Base-by-base conservation (phyloP, 1,140 invertebrate genomes). In the Idris sp. region DNA sequence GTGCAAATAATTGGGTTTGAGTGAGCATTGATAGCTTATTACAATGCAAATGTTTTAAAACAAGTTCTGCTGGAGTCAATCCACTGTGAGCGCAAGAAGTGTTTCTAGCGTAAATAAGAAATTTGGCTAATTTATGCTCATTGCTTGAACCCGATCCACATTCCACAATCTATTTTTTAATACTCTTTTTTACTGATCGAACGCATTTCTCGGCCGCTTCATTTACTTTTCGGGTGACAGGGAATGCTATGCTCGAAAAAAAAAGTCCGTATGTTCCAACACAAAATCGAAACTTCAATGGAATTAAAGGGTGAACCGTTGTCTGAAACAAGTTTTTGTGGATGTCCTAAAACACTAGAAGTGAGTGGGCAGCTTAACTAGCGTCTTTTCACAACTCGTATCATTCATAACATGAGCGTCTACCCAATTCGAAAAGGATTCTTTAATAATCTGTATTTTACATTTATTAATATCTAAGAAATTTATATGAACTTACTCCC, bases 141-240 rank as follows among this genome's bases (percentile, higher is more conserved):
- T 49, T 15, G 10, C 44, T 62, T 0, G 18, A 48, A 30, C 26
- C 26, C 1, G 5, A 7, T 43, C 26, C 53, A 35, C 48, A 64
- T 26, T 64, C 36, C 11, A 64, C 10, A 10, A 51, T 22, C 1
- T 35, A 19, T 19, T 51, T 64, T 13, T 33, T 64, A 5, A 64
- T n/a, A 26, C 35, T 51, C 0, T 19, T 10, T 30, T 64, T 64
- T 4, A 64, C 53, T 4, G 31, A 51, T 26, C 51, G 44, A 1
- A 64, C 59, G 2, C n/a, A 43, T 11, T 31, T 51, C 22, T 51
- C 46, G 10, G 59, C 59, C 18, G 48, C 5, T 2, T 46, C 59
- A 38, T 64, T n/a, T 64, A 26, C 61, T 65, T 11, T 65, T 36
- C 1, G 61, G 38, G 11, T 65, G 48, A 16, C 46, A 35, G 2